These are phyloP conservation scores for Pteronotus mesoamericanus DNA, from an alignment of 2,797 vertebrate species.

Conservation along the genomic window DNA sequence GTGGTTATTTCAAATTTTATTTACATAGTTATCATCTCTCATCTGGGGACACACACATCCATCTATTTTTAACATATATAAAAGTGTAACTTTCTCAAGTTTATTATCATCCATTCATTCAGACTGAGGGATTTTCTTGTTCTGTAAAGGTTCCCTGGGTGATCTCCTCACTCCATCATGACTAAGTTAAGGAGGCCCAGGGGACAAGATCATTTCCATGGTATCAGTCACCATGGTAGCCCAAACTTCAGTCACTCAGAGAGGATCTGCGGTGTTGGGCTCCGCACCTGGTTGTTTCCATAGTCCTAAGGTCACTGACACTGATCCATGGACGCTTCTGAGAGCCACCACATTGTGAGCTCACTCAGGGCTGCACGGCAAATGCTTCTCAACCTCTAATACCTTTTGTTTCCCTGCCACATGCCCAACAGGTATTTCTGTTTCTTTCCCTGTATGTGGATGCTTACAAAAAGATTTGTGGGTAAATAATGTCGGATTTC, in stretches of 20 bases:
- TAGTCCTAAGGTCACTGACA: background rate
- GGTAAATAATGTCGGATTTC: background rate
- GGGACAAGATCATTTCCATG: background rate
- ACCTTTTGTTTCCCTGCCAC: background rate
- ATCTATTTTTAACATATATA: background rate
- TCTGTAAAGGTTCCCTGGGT: background rate
- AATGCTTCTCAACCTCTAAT: background rate
- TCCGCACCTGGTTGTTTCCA: background rate
- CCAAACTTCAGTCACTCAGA: background rate
- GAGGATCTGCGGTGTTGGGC: background rate
- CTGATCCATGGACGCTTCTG: background rate
- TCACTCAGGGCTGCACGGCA: background rate
- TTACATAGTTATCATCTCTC: background rate
- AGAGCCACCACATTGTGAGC: background rate
- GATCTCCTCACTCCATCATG: background rate
- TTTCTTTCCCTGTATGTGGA: background rate
- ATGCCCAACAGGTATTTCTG: background rate
- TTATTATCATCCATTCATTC: background rate
- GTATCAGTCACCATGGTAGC: background rate
- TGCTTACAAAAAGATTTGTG: background rate
- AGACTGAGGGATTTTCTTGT: background rate
- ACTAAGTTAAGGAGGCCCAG: background rate
- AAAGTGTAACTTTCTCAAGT: background rate
- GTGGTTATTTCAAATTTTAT: constrained; percentile 50
- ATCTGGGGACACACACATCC: background rate